Percentiles rank a stretch among this genome's conserved stretches.
These are phyloP conservation scores for Frankliniella intonsa DNA, from an alignment of 2,888 invertebrate genomes.

Conservation along the genomic window DNA sequence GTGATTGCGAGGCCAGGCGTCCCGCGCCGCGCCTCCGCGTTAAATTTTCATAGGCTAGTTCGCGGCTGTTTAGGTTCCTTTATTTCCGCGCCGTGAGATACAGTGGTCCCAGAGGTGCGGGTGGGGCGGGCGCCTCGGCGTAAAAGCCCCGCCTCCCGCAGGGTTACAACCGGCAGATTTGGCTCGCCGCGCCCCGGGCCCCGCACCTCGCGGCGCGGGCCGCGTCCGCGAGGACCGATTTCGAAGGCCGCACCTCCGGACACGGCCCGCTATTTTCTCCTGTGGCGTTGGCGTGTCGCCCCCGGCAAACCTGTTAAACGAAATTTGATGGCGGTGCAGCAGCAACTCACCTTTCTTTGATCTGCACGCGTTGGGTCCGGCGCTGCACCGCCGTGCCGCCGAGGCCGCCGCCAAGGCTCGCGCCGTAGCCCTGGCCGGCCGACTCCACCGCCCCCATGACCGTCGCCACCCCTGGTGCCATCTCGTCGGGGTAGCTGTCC, in stretches of 20 bases:
- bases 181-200: background rate
- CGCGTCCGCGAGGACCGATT: background rate
- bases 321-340: background rate
- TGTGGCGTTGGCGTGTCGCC: too few relatives aligned
- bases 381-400: background rate
- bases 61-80: background rate
- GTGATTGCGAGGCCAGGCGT: background rate
- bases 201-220: background rate
- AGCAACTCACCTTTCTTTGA: background rate
- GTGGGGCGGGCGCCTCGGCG: background rate
- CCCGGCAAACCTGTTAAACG: background rate
- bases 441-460: background rate
- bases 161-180: too few relatives aligned
- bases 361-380: slow-evolving; percentile 1
- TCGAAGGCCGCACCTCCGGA: too few relatives aligned
- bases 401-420: background rate
- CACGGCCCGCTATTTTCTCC: too few relatives aligned
- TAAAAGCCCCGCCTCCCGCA: too few relatives aligned
- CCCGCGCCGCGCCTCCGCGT: background rate
- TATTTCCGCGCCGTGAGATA: background rate
- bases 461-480: background rate
- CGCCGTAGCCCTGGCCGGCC: background rate
- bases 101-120: background rate
- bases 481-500: slow-evolving; percentile 10
- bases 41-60: background rate